These are phyloP conservation scores for Spilosoma lubricipeda DNA, from an alignment of 2,888 invertebrate species.

Conservation along the genomic window DNA sequence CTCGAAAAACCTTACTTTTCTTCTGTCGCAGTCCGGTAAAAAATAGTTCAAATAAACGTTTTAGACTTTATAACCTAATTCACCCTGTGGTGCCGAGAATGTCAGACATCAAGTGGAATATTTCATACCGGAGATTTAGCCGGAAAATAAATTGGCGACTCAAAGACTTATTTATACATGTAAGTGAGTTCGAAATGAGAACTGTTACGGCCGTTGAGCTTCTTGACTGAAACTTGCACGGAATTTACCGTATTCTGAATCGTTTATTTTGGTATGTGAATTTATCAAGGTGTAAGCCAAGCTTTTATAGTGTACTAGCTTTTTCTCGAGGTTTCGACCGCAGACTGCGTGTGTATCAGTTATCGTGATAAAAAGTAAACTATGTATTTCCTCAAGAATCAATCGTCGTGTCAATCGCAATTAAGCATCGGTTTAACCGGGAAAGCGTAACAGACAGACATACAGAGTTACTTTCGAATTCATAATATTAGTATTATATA, in stretches of 20 bases:
- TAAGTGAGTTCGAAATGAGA: constrained; percentile 33
- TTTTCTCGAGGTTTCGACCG: too few relatives aligned
- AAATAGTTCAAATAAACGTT: constrained; percentile 8
- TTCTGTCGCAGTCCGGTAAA: background rate
- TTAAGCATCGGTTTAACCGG: too few relatives aligned
- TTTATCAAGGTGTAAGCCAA: background rate
- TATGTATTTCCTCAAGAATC: too few relatives aligned
- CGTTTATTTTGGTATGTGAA: background rate
- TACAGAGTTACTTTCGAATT: too few relatives aligned
- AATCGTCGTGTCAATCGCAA: too few relatives aligned
- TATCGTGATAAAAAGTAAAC: too few relatives aligned
- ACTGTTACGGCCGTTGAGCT: constrained; percentile 23
- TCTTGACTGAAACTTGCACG: constrained; percentile 10
- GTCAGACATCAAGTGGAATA: constrained; percentile 50
- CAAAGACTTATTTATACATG: constrained; percentile 50
- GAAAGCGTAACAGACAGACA: too few relatives aligned
- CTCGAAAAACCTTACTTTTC: too few relatives aligned
- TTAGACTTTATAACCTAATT: constrained; percentile 41
- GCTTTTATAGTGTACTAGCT: too few relatives aligned
- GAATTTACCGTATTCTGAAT: background rate
- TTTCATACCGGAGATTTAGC: constrained; percentile 38
- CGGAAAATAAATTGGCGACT: constrained; percentile 54
- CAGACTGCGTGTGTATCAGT: too few relatives aligned
- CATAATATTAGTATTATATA: too few relatives aligned
- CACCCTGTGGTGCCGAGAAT: constrained; percentile 38